phyloP scores from a whole-genome alignment of 2,888 invertebrate species.

The Camponotus fellah region DNA sequence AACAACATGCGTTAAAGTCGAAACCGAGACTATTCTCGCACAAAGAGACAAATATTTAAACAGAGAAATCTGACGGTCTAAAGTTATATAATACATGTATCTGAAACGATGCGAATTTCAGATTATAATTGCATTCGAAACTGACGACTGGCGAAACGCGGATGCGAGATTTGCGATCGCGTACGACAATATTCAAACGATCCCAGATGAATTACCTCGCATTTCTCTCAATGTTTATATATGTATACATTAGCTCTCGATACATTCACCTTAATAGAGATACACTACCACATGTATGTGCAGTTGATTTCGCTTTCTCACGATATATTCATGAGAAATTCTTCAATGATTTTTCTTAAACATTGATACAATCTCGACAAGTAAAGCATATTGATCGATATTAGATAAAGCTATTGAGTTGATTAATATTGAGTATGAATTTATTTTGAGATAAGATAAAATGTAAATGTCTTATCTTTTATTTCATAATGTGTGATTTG shows the following conservation, averaged over 20 bases:
- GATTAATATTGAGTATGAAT: neutral
- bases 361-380: constrained; percentile 4
- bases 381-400: neutral
- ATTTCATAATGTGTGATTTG: neutral
- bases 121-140: constrained; percentile 29
- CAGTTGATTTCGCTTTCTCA: constrained; percentile 58
- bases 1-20: neutral
- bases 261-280: constrained; percentile 16
- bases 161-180: constrained; percentile 50
- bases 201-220: constrained; percentile 55
- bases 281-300: neutral
- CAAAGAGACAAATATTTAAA: neutral
- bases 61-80: neutral
- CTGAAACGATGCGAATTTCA: constrained; percentile 11
- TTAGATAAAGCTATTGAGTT: neutral
- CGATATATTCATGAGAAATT: constrained; percentile 41
- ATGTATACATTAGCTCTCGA: constrained; percentile 31
- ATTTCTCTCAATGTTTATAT: constrained; percentile 45
- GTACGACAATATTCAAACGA: constrained; percentile 29
- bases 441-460: neutral
- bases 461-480: neutral
- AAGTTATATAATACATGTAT: neutral
- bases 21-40: neutral
- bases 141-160: constrained; percentile 44
- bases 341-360: constrained; percentile 15